phyloP scores from a whole-genome alignment of 2,113 vertebrate species.

The Lagenorhynchus albirostris region DNA sequence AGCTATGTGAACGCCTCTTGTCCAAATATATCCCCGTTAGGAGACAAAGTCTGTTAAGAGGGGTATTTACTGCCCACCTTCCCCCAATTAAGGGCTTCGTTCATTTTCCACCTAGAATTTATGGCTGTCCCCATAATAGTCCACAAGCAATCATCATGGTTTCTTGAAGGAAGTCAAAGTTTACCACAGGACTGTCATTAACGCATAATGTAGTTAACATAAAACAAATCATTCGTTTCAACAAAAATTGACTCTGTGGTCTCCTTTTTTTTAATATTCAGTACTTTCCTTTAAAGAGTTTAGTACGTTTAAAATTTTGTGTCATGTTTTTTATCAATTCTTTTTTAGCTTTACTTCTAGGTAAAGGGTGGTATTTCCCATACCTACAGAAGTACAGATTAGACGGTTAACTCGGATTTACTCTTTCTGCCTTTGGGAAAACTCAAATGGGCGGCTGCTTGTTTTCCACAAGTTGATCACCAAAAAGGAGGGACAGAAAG shows the following conservation, averaged over 20 bases:
- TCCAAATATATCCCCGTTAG: conserved; percentile 10
- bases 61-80: not conserved
- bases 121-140: not conserved
- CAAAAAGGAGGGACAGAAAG: not conserved
- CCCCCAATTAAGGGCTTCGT: not conserved
- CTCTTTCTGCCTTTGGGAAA: not conserved
- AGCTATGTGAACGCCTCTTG: conserved; percentile 18
- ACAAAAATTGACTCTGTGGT: not conserved
- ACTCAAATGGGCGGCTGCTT: not conserved
- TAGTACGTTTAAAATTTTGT: not conserved
- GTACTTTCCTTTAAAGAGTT: not conserved
- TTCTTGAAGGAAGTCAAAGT: not conserved
- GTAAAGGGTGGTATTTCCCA: not conserved
- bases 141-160: not conserved
- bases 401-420: not conserved
- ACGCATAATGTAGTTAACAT: not conserved
- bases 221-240: not conserved
- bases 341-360: not conserved
- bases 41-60: not conserved
- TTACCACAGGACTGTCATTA: not conserved
- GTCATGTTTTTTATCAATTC: not conserved
- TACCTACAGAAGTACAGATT: not conserved
- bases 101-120: not conserved
- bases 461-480: not conserved
- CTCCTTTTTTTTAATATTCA: not conserved